These are phyloP conservation scores for Sinodicranocentrus sp. DNA, from an alignment of 2,888 invertebrate species.

Conservation along the genomic window DNA sequence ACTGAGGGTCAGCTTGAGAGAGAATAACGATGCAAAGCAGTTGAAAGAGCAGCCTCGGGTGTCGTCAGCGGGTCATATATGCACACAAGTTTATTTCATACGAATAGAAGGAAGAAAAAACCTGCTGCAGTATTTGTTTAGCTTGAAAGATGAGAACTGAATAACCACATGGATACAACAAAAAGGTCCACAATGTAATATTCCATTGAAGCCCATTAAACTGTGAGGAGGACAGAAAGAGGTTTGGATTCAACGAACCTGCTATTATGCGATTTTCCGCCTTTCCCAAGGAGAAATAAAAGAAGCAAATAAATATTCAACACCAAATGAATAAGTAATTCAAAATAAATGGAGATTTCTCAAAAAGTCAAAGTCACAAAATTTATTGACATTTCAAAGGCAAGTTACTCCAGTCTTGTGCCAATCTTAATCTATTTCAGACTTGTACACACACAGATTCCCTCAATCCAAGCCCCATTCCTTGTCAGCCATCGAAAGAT, in stretches of 20 bases:
- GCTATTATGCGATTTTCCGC: not conserved
- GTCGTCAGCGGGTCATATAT: not conserved
- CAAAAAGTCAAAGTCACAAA: constrained; percentile 57
- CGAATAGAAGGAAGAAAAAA: no score
- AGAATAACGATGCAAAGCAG: not conserved
- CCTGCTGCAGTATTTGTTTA: no score
- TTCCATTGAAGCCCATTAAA: no score
- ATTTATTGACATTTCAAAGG: constrained; percentile 50
- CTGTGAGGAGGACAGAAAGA: not conserved
- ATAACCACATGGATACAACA: no score
- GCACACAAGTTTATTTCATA: not conserved
- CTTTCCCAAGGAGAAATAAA: constrained; percentile 7
- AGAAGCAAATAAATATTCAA: constrained; percentile 42
- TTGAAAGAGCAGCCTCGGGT: no score
- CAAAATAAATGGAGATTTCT: constrained; percentile 44
- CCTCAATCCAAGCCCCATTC: no score
- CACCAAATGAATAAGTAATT: constrained; percentile 53
- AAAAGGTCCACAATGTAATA: no score
- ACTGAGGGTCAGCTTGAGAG: not conserved
- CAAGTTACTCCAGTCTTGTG: constrained; percentile 10
- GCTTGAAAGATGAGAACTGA: no score
- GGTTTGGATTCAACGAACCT: not conserved
- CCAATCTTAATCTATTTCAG: constrained; percentile 58
- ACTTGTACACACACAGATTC: not conserved
- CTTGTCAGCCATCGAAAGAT: not conserved